Evolutionary conservation across 2,888 invertebrate species (phyloP), one percentile per base, ranked within the genome.

Genomic region (Pandemis corylana): DNA sequence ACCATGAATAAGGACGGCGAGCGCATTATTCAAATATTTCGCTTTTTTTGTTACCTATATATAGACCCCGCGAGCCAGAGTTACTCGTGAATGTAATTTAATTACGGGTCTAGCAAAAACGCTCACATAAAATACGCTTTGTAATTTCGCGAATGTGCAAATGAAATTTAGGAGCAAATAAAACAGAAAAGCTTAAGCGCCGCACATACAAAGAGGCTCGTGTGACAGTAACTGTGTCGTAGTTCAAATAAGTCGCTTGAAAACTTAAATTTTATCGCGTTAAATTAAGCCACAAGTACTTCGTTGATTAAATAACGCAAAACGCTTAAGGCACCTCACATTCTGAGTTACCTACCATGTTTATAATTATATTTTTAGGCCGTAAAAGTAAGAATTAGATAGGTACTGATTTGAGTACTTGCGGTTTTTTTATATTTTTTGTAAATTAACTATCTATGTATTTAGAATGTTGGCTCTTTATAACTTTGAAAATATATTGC

Each of bases 161-260:
- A 53, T 49, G 28, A 61, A 42, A 44, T 59, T 68, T 59, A 49
- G 36, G 61, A 61, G 44, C 46, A 62, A 69, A 69, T 69, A 69
- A 69, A 69, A 69, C 61, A 46, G 68, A 36, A 69, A 69, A 62
- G 68, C 68, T 46, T n/a, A 36, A 70, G 13, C 51, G 13, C 13
- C 20, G 6, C 63, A 28, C 20, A 63, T 20, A 51, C 42, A 20
- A 10, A n/a, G 9, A 15, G 42, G 63, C 69, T 41, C 13, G 13
- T 10, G 61, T 49, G 63, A 63, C 63, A 9, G 49, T 63, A 70
- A 70, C 51, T 63, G 42, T 51, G 70, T 20, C 53, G 42, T 70
- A 42, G 53, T 63, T 70, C 65, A 59, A 36, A 65, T 65, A 71
- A 56, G 65, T 65, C 46, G 71, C 71, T 36, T 15, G 64, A 71